Base-by-base conservation (phyloP, 1,140 invertebrate genomes). In the Plectrocnemia conspersa region DNA sequence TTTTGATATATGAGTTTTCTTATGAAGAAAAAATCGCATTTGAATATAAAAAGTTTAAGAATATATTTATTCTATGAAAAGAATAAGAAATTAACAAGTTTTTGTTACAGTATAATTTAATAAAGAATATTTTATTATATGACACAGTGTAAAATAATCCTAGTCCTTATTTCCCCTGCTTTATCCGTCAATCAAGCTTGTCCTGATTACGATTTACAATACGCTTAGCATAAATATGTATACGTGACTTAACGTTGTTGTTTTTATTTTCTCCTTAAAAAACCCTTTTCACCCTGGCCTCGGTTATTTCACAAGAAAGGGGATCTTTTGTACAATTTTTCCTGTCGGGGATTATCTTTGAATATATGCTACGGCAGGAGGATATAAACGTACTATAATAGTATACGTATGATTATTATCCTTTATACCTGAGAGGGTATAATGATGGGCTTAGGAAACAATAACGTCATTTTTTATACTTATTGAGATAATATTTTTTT, bases 261-360 rank as follows among this genome's bases (percentile, higher is more conserved):
- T 45, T 45, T 45, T 45, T 25, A n/a, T 15, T 40, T 40, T 40
- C 36, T 15, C 23, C 13, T 3, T n/a, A 45, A 42, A 45, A 45
- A 16, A 23, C 29, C 29, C 29, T 27, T 45, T 23, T 23, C n/a
- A 16, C 42, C 15, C 21, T 40, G 15, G 13, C 10, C 42, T 45
- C 13, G n/a, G 25, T 27, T 23, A 27, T 45, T 45, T 16, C 11
- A 10, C 16, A 25, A 15, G 29, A 42, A 45, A 45, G 29, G 19
- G 13, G 42, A 45, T 25, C 42, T 45, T 45, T 45, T 45, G 42
- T 45, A 23, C 42, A 45, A 45, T 45, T 45, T 45, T 45, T 45
- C 42, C 42, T 45, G 23, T 11, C 22, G 42, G 42, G 42, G n/a
- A 45, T 45, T 45, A 45, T 45, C 42, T 45, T 25, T 16, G 40